These are phyloP conservation scores for Lasioglossum calceatum DNA, from an alignment of 2,888 invertebrate species.

Conservation along the genomic window DNA sequence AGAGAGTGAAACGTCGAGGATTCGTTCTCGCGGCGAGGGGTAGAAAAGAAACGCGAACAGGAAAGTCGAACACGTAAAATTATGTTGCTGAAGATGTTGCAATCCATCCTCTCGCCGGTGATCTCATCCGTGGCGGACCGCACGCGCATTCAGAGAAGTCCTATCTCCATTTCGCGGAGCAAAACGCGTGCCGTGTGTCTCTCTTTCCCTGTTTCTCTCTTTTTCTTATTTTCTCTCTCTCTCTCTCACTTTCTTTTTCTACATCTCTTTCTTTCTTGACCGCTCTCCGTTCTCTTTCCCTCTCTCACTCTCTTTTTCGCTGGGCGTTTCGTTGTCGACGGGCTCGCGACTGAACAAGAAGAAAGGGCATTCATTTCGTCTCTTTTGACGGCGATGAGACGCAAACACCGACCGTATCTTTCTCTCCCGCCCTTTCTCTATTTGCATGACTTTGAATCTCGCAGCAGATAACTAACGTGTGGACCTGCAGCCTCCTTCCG, in stretches of 20 bases:
- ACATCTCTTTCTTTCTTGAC: neutral
- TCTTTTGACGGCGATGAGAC: conserved; percentile 82
- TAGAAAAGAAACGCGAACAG: conserved; percentile 5
- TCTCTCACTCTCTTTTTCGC: neutral
- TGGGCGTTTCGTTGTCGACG: conserved; percentile 44
- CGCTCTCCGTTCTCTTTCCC: neutral
- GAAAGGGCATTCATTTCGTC: conserved; percentile 75
- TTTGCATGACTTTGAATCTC: conserved; percentile 84
- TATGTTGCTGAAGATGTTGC: conserved; percentile 50
- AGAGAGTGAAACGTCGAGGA: conserved; percentile 9
- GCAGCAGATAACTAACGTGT: conserved; percentile 75
- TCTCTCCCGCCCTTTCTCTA: conserved; percentile 78
- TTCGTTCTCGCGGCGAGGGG: neutral
- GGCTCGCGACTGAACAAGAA: conserved; percentile 56
- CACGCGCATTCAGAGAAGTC: conserved; percentile 50
- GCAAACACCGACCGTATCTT: conserved; percentile 78
- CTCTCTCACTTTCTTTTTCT: neutral
- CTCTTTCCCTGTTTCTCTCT: conserved; percentile 9
- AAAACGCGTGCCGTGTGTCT: conserved; percentile 46
- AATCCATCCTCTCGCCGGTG: conserved; percentile 35
- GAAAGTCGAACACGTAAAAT: conserved; percentile 51
- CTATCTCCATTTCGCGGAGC: conserved; percentile 56
- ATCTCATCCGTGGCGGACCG: conserved; percentile 48
- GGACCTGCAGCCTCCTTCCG: conserved; percentile 45
- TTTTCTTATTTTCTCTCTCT: neutral